Evolutionary conservation across 2,888 invertebrate genomes (phyloP).

Genomic region (Amorpha juglandis): DNA sequence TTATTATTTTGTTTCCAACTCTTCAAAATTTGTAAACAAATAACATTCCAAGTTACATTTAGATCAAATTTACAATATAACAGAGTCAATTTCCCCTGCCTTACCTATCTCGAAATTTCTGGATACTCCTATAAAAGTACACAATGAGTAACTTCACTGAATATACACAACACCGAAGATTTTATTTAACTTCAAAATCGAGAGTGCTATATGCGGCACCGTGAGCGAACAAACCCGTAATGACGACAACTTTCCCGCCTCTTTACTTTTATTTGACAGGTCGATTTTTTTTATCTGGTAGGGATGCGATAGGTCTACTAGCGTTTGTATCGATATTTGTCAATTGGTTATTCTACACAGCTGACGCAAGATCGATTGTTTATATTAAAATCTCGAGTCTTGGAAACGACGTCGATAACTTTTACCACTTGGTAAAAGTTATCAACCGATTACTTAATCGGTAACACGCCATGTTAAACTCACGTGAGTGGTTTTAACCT

Average conservation of each 20-base stretch:
- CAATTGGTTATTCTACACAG: too few species aligned
- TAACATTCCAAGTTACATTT: too few species aligned
- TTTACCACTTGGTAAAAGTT: too few species aligned
- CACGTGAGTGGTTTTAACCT: too few species aligned
- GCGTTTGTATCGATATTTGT: slow-evolving; percentile 1
- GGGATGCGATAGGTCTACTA: slow-evolving; percentile 24
- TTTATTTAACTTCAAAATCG: slow-evolving; percentile 26
- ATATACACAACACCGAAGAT: slow-evolving; percentile 19
- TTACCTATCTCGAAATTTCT: slow-evolving; percentile 4
- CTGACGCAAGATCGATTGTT: not conserved
- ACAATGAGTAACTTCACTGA: not conserved
- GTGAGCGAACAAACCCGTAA: slow-evolving; percentile 20
- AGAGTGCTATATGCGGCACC: slow-evolving; percentile 6
- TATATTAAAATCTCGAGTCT: too few species aligned
- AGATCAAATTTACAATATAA: too few species aligned
- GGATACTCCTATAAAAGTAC: not conserved
- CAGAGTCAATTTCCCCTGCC: not conserved
- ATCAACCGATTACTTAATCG: too few species aligned
- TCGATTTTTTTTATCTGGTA: slow-evolving; percentile 31
- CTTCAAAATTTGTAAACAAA: too few species aligned
- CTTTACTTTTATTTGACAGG: slow-evolving; percentile 53
- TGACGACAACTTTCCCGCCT: slow-evolving; percentile 43
- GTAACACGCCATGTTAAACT: too few species aligned
- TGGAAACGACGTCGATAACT: too few species aligned
- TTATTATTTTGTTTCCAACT: too few species aligned